These are phyloP conservation scores for Axea sp. DNA, from an alignment of 2,888 invertebrate species.

Conservation along the genomic window DNA sequence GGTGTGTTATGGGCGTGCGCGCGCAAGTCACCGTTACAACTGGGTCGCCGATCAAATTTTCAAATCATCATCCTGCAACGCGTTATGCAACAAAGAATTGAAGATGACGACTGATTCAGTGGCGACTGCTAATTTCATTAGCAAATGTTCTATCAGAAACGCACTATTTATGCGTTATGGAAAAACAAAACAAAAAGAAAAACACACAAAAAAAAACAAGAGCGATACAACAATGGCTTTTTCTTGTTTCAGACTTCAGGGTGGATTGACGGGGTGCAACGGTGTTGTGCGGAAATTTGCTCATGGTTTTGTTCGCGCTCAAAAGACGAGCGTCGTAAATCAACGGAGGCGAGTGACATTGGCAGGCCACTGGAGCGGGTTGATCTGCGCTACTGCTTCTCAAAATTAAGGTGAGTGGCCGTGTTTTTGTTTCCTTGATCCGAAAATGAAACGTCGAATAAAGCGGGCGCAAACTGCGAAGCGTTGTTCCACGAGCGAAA, in stretches of 20 bases:
- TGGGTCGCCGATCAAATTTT: slow-evolving; percentile 4
- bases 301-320: slow-evolving; percentile 6
- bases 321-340: slow-evolving; percentile 27
- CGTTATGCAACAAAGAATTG: background rate
- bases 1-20: slow-evolving; percentile 18
- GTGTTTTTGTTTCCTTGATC: too few relatives aligned
- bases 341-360: slow-evolving; percentile 22
- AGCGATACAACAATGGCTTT: too few relatives aligned
- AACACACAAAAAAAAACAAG: background rate
- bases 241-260: slow-evolving; percentile 32
- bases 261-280: slow-evolving; percentile 8
- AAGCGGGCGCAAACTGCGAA: too few relatives aligned
- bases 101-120: too few relatives aligned
- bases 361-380: slow-evolving; percentile 19
- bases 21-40: slow-evolving; percentile 20
- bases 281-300: slow-evolving; percentile 22
- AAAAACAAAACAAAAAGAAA: too few relatives aligned
- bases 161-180: too few relatives aligned
- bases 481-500: too few relatives aligned
- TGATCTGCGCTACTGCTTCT: too few relatives aligned
- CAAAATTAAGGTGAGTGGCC: too few relatives aligned
- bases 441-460: too few relatives aligned
- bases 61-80: slow-evolving; percentile 1
- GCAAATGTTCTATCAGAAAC: too few relatives aligned
- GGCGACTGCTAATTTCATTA: too few relatives aligned